Base-by-base conservation (phyloP, 2,113 vertebrate species). In the Calypte anna region DNA sequence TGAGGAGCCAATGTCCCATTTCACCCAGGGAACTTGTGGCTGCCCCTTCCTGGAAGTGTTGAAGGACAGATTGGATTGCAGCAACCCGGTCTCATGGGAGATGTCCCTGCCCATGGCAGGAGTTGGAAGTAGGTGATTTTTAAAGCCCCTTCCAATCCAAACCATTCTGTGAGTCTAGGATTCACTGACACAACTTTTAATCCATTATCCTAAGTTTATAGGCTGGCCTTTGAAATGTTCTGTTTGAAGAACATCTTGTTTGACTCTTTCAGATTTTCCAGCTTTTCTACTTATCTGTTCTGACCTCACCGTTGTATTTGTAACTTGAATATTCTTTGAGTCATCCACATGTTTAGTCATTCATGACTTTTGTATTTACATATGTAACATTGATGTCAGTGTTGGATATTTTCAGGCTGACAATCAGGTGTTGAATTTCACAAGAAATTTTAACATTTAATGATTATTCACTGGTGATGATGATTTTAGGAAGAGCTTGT, bases 111-210 rank as follows among this genome's bases (percentile, higher is more conserved):
- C 50, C 50, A 50, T 50, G 50, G 22, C 22, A 23, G 50, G 50
- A 22, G 50, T 50, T 50, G 50, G 50, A 23, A 50, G 21, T 50
- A 12, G 50, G 22, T 50, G 48, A 50, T 22, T 22, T 50, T 50
- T 50, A 50, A 50, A 22, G 22, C 23, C 9, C 22, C 22, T 50
- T 50, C 50, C 50, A 50, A 24, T 5, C 22, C 22, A 50, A 50
- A 50, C 22, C 50, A 50, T 12, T 50, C 50, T 50, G 22, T 50
- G 50, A 50, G 23, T 50, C 21, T 50, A 21, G 22, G 50, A 50
- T 50, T 50, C 50, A 23, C 11, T 11, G 38, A 7, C 12, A 23
- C 23, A 46, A 14, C 36, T 69, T 40, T 7, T 0, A 0, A 10
- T 80, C 38, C 8, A 2, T 75, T 81, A 30, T 55, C 28, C n/a